Percentiles rank a stretch among this genome's conserved stretches.
Evolutionary conservation across 2,113 vertebrate species (phyloP).

Genomic region (Misgurnus mizolepis): DNA sequence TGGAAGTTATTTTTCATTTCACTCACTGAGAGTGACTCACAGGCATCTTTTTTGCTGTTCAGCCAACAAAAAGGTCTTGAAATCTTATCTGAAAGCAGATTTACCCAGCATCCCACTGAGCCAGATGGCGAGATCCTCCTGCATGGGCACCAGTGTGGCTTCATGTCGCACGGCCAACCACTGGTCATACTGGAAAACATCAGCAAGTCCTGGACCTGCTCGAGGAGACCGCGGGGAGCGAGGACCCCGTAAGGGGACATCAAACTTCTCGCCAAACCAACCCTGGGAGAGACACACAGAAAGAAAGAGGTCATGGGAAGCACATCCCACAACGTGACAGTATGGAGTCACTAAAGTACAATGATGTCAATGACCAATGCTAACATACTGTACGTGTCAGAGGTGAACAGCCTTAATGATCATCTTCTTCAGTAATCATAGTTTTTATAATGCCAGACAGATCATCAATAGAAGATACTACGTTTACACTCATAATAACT

Average conservation of each 20-base stretch:
- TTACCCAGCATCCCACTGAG: slow-evolving; percentile 88
- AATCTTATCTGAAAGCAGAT: not conserved
- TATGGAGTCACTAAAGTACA: too few relatives aligned
- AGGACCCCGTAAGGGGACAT: slow-evolving; percentile 74
- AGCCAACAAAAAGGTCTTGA: slow-evolving; percentile 5
- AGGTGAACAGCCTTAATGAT: too few relatives aligned
- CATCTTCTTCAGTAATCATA: too few relatives aligned
- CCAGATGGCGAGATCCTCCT: slow-evolving; percentile 95
- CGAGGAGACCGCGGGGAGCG: slow-evolving; percentile 81
- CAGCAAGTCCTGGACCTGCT: slow-evolving; percentile 86
- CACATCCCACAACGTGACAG: too few relatives aligned
- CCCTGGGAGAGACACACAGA: slow-evolving; percentile 69
- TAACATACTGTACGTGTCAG: too few relatives aligned
- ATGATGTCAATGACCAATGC: too few relatives aligned
- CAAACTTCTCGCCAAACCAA: slow-evolving; percentile 89
- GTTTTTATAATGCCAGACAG: too few relatives aligned
- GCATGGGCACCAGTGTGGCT: slow-evolving; percentile 92
- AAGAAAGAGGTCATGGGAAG: not conserved
- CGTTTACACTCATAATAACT: too few relatives aligned
- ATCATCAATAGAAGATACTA: too few relatives aligned
- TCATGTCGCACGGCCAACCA: slow-evolving; percentile 94
- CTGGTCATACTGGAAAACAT: slow-evolving; percentile 92
- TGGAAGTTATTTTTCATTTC: not conserved
- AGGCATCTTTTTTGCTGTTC: not conserved
- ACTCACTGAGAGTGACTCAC: not conserved